Evolutionary conservation across 2,113 vertebrate species (phyloP).

Genomic region (Elachura formosa): DNA sequence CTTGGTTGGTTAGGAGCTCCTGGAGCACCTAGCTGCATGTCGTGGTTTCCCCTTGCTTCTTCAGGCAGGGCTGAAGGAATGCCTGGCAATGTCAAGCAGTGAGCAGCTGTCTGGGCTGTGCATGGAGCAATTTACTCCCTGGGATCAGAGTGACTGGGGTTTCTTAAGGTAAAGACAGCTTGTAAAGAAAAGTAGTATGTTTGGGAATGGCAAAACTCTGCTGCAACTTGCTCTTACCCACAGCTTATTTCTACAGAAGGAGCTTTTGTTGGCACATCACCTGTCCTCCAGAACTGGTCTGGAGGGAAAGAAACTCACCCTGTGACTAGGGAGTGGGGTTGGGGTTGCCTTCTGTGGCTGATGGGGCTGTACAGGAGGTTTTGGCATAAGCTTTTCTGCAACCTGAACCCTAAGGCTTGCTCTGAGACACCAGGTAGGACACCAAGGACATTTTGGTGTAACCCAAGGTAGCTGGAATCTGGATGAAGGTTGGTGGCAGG

Average conservation of each 20-base stretch:
- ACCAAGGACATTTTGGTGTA: background rate
- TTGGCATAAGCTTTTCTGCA: background rate
- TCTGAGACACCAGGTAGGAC: background rate
- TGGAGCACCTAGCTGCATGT: background rate
- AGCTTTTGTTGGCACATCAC: background rate
- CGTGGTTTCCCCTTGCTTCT: background rate
- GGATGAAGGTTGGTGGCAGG: background rate
- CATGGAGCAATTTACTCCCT: background rate
- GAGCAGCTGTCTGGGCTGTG: constrained; percentile 16
- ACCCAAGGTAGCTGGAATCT: background rate
- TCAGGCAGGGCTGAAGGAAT: background rate
- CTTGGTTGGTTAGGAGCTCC: background rate
- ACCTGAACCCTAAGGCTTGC: fast-evolving
- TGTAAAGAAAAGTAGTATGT: background rate
- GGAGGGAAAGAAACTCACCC: background rate
- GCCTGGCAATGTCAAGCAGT: background rate
- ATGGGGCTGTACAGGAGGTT: background rate
- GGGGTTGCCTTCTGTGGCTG: background rate
- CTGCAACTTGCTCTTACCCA: background rate
- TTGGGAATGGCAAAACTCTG: background rate
- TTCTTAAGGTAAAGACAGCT: constrained; percentile 18
- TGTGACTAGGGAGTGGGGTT: background rate
- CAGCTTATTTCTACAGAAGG: background rate
- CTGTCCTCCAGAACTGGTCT: background rate
- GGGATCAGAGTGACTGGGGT: background rate